These are phyloP conservation scores for Aphelenchoides bicaudatus DNA, from an alignment of 2,888 invertebrate genomes.

Conservation along the genomic window DNA sequence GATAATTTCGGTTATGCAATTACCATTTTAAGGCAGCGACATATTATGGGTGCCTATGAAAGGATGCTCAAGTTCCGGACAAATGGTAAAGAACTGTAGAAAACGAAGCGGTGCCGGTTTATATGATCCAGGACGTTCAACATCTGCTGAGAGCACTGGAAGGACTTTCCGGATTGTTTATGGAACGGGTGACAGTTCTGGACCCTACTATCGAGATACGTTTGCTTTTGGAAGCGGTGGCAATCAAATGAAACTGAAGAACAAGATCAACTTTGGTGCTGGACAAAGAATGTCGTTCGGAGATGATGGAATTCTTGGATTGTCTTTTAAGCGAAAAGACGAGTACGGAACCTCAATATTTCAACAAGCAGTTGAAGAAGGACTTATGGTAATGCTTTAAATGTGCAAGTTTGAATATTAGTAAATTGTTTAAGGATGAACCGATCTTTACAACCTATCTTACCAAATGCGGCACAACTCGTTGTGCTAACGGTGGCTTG, in stretches of 20 bases:
- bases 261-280: conserved; percentile 6
- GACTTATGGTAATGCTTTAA: conserved; percentile 1
- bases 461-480: conserved; percentile 1
- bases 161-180: background rate
- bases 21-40: background rate
- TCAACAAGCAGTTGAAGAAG: conserved; percentile 3
- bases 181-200: conserved; percentile 1
- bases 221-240: conserved; percentile 1
- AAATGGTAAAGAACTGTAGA: conserved; percentile 10
- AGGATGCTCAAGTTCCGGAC: conserved; percentile 4
- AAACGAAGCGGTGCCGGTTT: background rate
- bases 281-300: conserved; percentile 5
- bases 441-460: conserved; percentile 10
- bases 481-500: background rate
- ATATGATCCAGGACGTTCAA: background rate
- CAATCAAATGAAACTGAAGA: conserved; percentile 5
- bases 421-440: background rate
- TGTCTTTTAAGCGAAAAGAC: background rate
- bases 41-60: conserved; percentile 6
- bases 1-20: too few relatives aligned
- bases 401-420: background rate
- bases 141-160: background rate
- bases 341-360: conserved; percentile 7
- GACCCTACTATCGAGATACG: conserved; percentile 7
- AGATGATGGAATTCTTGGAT: conserved; percentile 1